Percentiles rank a stretch among this genome's conserved stretches.
Evolutionary conservation across 1,140 invertebrate genomes (phyloP).

Genomic region (Sinella curviseta): DNA sequence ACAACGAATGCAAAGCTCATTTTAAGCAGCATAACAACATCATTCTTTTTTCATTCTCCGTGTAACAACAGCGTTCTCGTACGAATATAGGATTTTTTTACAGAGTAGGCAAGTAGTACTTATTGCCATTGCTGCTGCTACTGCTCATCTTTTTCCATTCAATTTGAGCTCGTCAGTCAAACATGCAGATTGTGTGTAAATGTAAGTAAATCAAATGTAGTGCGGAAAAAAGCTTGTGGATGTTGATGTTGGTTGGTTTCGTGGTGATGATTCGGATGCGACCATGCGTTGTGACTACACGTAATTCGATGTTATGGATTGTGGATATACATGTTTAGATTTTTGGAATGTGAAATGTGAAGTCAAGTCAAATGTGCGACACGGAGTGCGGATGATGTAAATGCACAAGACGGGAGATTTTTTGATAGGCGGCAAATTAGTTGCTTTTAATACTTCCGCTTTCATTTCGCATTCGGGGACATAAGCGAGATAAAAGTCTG

Average conservation of each 20-base stretch:
- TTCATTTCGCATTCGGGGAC: neutral
- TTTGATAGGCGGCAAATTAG: neutral
- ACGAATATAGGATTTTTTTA: neutral
- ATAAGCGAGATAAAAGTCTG: too few relatives aligned
- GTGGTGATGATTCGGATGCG: too few relatives aligned
- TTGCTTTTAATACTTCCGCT: slow-evolving; percentile 17
- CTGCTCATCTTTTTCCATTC: slow-evolving; percentile 13
- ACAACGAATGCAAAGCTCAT: neutral
- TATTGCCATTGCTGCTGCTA: neutral
- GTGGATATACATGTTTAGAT: neutral
- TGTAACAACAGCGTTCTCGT: neutral
- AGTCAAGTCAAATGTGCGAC: neutral
- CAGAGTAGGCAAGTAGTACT: neutral
- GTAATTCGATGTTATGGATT: too few relatives aligned
- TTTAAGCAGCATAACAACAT: too few relatives aligned
- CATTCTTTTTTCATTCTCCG: neutral
- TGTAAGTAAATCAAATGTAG: neutral
- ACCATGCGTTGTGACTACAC: too few relatives aligned
- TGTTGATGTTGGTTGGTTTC: too few relatives aligned
- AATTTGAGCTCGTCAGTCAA: slow-evolving; percentile 13
- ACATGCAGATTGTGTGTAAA: slow-evolving; percentile 16
- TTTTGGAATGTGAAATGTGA: neutral
- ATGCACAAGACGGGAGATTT: slow-evolving; percentile 4
- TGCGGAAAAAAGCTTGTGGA: neutral
- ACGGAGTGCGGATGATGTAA: neutral